phyloP scores from a whole-genome alignment of 2,888 invertebrate genomes.

The Pediacus dermestoides region DNA sequence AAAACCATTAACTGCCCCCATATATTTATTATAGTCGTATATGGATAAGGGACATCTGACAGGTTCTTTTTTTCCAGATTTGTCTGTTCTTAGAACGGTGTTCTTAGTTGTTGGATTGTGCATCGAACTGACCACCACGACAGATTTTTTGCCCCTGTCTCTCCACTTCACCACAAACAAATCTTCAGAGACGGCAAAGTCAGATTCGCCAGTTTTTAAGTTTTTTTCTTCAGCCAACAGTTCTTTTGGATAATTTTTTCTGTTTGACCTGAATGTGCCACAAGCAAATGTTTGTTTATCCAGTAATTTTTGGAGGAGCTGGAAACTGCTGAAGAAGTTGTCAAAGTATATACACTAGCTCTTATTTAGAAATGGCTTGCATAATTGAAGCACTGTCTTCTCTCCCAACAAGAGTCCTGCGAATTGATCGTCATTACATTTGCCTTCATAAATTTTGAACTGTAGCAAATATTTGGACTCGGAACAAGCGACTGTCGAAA shows the following conservation, averaged over 20 bases:
- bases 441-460: constrained; percentile 18
- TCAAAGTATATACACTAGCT: constrained; percentile 34
- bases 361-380: constrained; percentile 23
- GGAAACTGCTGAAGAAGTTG: constrained; percentile 32
- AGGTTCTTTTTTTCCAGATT: constrained; percentile 25
- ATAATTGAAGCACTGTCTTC: constrained; percentile 31
- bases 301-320: constrained; percentile 27
- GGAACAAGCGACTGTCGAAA: constrained; percentile 17
- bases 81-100: constrained; percentile 27
- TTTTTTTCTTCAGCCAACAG: constrained; percentile 29
- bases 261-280: constrained; percentile 32
- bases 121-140: constrained; percentile 27
- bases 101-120: constrained; percentile 23
- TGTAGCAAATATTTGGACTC: constrained; percentile 14
- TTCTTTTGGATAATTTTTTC: constrained; percentile 32
- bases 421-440: constrained; percentile 9
- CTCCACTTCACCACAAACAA: constrained; percentile 35
- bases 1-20: constrained; percentile 36
- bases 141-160: constrained; percentile 32
- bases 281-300: constrained; percentile 31
- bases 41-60: constrained; percentile 30
- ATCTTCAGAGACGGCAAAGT: constrained; percentile 24
- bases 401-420: constrained; percentile 27
- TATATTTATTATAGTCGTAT: constrained; percentile 33
- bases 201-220: constrained; percentile 25